Base-by-base conservation (phyloP, 2,113 vertebrate genomes). In the Electrona antarctica region DNA sequence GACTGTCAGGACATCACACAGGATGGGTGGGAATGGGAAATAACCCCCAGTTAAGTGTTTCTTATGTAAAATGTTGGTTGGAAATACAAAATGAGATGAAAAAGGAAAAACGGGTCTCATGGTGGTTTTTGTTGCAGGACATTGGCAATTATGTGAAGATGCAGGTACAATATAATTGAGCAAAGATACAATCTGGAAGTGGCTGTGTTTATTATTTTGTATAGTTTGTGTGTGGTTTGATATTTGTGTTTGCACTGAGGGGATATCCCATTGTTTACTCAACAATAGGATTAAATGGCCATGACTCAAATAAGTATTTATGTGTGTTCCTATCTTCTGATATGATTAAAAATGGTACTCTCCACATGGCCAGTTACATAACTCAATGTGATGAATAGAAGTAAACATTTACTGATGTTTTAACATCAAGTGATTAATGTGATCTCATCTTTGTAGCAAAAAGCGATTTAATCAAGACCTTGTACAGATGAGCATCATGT, bases 151-250 rank as follows among this genome's bases (percentile, higher is more conserved):
- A 84, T 84, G 86, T 87, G 76, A 87, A 89, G 68, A 60, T 85
- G 79, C 77, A 84, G 74, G 54, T 78, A 79, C 72, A 70, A 70
- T 73, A 75, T 77, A 88, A 85, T 86, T 76, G 74, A 86, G 83
- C 74, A 89, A 85, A 81, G 92, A 91, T 91, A 87, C 92, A 91
- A 86, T 83, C 54, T 86, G 83, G 81, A 74, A 80, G 75, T 90
- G 81, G 73, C 71, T 79, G 60, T 85, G 74, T 33, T 54, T 56
- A 8, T 10, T 48, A 10, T 71, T 60, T 69, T 60, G 41, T 8
- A 7, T 50, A 6, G 12, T 50, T 71, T 73, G 41, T 68, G 8
- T 59, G 10, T 3, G 0, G n/a, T 8, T 28, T 12, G 7, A 13
- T 9, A 2, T 6, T 28, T 8, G 29, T 15, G 10, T 59, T 33